These are phyloP conservation scores for Orthosia incerta DNA, from an alignment of 2,888 invertebrate species.

Conservation along the genomic window DNA sequence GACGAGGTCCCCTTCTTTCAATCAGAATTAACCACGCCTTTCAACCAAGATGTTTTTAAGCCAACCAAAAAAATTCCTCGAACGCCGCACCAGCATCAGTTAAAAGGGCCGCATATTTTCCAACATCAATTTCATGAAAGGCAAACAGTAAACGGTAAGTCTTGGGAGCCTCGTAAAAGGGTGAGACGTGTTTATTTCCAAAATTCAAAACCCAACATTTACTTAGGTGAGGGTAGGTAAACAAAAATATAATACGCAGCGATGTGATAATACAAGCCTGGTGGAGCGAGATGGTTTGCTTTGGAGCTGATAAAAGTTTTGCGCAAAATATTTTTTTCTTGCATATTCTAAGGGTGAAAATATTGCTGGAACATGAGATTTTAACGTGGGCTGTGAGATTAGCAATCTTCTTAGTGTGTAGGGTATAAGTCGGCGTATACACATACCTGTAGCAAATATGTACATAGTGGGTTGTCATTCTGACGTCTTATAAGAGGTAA, in stretches of 20 bases:
- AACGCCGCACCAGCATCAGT: neutral
- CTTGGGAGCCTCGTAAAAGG: slow-evolving; percentile 59
- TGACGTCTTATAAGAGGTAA: no score
- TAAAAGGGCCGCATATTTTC: slow-evolving; percentile 39
- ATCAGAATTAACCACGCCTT: slow-evolving; percentile 12
- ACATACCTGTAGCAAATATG: no score
- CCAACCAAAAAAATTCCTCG: slow-evolving; percentile 42
- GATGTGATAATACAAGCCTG: slow-evolving; percentile 45
- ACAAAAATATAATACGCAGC: slow-evolving; percentile 59
- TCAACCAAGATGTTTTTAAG: slow-evolving; percentile 21
- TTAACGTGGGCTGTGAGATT: neutral
- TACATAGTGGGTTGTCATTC: no score
- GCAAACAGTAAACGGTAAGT: slow-evolving; percentile 46
- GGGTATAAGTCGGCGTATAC: no score
- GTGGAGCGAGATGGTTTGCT: slow-evolving; percentile 20
- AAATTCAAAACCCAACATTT: slow-evolving; percentile 61
- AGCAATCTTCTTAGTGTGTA: neutral
- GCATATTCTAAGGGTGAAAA: neutral
- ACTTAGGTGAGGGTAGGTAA: slow-evolving; percentile 53
- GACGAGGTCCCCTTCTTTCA: neutral
- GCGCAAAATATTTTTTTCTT: slow-evolving; percentile 22
- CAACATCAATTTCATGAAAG: slow-evolving; percentile 56
- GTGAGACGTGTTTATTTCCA: slow-evolving; percentile 64
- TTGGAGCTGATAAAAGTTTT: slow-evolving; percentile 45
- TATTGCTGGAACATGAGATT: slow-evolving; percentile 4